These are phyloP conservation scores for Nomada lathburiana DNA, from an alignment of 2,888 invertebrate genomes.

Conservation along the genomic window DNA sequence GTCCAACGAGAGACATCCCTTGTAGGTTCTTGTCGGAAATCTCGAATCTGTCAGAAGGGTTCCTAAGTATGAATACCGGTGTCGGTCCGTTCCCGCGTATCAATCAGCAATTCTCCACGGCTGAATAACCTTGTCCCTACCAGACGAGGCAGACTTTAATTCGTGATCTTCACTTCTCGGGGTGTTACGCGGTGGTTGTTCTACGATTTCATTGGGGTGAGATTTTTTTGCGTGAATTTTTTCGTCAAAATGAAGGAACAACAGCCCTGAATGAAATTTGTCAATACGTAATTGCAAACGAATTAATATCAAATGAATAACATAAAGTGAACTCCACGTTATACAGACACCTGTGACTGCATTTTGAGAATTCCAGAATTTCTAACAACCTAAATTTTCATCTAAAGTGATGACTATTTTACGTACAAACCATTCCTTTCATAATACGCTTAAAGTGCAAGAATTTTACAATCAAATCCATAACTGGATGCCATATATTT, in stretches of 20 bases:
- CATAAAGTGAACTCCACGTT: no score
- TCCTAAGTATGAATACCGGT: slow-evolving; percentile 48
- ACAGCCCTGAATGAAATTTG: no score
- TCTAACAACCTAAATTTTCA: no score
- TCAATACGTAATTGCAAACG: no score
- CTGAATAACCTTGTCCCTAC: slow-evolving; percentile 26
- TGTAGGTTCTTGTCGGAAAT: slow-evolving; percentile 50
- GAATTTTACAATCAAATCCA: no score
- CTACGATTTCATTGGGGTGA: neutral
- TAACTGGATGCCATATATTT: no score
- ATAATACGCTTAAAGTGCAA: no score
- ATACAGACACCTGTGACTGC: no score
- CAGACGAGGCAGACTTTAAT: slow-evolving; percentile 4
- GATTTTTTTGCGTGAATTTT: neutral
- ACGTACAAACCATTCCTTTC: no score
- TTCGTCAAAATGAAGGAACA: neutral
- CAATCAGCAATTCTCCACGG: slow-evolving; percentile 53
- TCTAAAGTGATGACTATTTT: no score
- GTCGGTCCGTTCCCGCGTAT: slow-evolving; percentile 61
- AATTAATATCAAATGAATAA: no score
- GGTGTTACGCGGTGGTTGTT: neutral
- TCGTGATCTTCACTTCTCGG: neutral
- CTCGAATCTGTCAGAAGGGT: slow-evolving; percentile 28
- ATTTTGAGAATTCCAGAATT: no score
- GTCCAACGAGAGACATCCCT: slow-evolving; percentile 23